phyloP scores from a whole-genome alignment of 1,140 invertebrate genomes.

The Papilio polyxenes region DNA sequence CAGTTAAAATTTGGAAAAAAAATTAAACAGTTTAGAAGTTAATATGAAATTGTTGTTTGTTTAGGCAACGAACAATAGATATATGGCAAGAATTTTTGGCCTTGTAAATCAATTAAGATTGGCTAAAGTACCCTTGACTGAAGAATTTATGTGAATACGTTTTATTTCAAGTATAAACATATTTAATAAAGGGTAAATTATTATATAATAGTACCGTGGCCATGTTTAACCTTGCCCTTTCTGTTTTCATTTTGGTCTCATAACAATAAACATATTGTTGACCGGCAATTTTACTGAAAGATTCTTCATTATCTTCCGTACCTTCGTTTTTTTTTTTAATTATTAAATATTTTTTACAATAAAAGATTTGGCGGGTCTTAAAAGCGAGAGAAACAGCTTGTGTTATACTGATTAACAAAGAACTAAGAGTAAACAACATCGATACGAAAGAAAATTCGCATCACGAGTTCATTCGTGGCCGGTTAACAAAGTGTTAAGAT shows the following conservation, averaged over 20 bases:
- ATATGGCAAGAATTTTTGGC: neutral
- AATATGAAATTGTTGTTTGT: neutral
- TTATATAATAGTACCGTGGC: neutral
- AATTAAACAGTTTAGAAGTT: neutral
- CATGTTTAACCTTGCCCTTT: neutral
- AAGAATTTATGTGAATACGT: neutral
- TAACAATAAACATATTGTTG: neutral
- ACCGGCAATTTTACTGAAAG: too few species aligned
- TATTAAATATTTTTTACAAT: too few species aligned
- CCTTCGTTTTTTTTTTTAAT: too few species aligned
- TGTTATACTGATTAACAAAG: too few species aligned
- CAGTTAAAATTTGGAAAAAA: neutral
- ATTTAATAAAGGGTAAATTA: neutral
- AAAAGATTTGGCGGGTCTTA: too few species aligned
- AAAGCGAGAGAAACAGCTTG: too few species aligned
- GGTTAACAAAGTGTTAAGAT: neutral
- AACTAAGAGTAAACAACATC: too few species aligned
- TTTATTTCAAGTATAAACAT: neutral
- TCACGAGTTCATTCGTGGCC: too few species aligned
- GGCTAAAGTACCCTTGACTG: neutral
- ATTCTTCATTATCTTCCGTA: too few species aligned
- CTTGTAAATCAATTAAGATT: neutral
- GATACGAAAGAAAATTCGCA: too few species aligned
- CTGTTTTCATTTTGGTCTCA: slow-evolving; percentile 3
- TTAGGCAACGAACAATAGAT: neutral